Percentiles rank a stretch among this genome's conserved stretches.
Evolutionary conservation across 2,888 invertebrate species (phyloP).

Genomic region (Eurois occulta): DNA sequence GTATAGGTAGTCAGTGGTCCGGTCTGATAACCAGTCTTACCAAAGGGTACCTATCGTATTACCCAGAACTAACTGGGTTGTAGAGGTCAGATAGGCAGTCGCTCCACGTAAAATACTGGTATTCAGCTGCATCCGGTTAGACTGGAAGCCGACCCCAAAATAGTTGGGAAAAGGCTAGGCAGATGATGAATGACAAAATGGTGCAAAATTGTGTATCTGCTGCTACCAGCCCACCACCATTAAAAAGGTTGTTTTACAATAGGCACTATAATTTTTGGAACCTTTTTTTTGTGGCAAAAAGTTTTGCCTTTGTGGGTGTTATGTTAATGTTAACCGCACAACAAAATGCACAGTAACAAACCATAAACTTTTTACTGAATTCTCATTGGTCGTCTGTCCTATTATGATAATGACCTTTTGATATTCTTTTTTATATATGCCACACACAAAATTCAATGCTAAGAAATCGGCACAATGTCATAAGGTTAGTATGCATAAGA

Average conservation of each 20-base stretch:
- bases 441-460: conserved; percentile 32
- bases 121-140: no score
- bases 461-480: conserved; percentile 45
- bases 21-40: no score
- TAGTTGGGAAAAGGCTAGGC: no score
- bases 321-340: conserved; percentile 26
- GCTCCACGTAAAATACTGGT: no score
- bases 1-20: no score
- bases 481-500: neutral
- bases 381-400: conserved; percentile 29
- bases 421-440: conserved; percentile 45
- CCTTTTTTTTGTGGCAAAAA: neutral
- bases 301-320: conserved; percentile 14
- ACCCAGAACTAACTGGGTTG: no score
- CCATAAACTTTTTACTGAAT: conserved; percentile 42
- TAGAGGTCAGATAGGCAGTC: no score
- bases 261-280: neutral
- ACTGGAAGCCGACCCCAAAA: no score
- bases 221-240: neutral
- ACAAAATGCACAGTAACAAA: conserved; percentile 35
- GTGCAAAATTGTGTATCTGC: neutral
- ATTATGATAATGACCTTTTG: conserved; percentile 44
- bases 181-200: no score
- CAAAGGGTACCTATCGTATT: no score
- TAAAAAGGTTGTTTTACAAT: conserved; percentile 26